These are phyloP conservation scores for Phylloscopus trochilus DNA, from an alignment of 2,113 vertebrate genomes.

Conservation along the genomic window DNA sequence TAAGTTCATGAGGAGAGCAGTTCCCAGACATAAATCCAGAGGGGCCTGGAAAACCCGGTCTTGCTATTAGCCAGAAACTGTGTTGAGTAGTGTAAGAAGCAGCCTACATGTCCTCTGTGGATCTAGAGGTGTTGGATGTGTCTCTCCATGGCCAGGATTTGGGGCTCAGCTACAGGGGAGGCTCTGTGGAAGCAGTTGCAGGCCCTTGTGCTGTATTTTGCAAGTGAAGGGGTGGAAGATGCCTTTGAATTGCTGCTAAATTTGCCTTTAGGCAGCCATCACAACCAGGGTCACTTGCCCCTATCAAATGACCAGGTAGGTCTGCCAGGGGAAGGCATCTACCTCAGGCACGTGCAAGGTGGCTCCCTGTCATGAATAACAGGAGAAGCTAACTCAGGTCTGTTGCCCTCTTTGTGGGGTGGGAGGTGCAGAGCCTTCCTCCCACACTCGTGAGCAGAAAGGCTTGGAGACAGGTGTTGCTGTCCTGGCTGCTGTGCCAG, in stretches of 20 bases:
- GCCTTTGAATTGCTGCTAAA: background rate
- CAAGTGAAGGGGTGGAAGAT: background rate
- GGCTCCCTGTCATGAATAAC: background rate
- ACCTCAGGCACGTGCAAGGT: background rate
- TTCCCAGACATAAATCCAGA: background rate
- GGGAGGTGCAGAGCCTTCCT: background rate
- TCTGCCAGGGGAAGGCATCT: background rate
- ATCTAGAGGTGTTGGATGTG: background rate
- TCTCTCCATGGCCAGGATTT: background rate
- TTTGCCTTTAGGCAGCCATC: background rate
- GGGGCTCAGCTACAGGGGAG: background rate
- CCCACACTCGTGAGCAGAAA: fast-evolving
- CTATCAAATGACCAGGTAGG: background rate
- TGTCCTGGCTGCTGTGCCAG: background rate
- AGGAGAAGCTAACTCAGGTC: background rate
- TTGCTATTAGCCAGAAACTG: background rate
- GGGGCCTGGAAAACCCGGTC: background rate
- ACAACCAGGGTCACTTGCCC: background rate
- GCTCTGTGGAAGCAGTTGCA: background rate
- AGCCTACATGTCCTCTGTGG: fast-evolving
- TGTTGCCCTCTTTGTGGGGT: background rate
- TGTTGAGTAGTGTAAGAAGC: background rate
- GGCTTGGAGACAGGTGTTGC: background rate
- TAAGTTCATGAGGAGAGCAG: background rate
- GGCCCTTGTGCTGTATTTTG: background rate